Evolutionary conservation across 2,113 vertebrate species (phyloP).

Genomic region (Grus americana): DNA sequence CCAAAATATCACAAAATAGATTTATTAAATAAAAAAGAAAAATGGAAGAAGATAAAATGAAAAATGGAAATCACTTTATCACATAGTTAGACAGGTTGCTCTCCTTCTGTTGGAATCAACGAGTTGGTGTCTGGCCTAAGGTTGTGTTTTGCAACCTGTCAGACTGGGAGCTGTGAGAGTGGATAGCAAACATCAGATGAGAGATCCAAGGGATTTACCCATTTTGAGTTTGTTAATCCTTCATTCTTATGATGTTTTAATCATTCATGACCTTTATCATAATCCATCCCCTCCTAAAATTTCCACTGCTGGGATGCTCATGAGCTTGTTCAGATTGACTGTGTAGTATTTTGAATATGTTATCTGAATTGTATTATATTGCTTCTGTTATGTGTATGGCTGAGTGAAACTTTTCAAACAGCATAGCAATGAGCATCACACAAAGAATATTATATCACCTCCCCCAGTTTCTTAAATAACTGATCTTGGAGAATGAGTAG

Average conservation of each 20-base stretch:
- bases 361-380: not conserved
- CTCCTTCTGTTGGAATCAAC: not conserved
- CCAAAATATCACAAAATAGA: conserved; percentile 9
- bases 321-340: not conserved
- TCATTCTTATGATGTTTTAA: not conserved
- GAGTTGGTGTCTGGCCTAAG: not conserved
- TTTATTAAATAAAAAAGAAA: not conserved
- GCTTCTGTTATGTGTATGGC: not conserved
- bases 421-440: not conserved
- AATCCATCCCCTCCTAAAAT: not conserved
- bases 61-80: not conserved
- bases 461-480: not conserved
- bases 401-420: not conserved
- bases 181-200: not conserved
- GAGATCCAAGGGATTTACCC: not conserved
- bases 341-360: not conserved
- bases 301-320: not conserved
- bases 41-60: not conserved
- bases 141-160: not conserved
- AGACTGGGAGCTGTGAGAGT: not conserved
- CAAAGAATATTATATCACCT: not conserved
- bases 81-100: not conserved
- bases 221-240: not conserved
- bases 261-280: not conserved
- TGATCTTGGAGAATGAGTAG: not conserved